These are phyloP conservation scores for Cairina moschata DNA, from an alignment of 2,113 vertebrate genomes.

Conservation along the genomic window DNA sequence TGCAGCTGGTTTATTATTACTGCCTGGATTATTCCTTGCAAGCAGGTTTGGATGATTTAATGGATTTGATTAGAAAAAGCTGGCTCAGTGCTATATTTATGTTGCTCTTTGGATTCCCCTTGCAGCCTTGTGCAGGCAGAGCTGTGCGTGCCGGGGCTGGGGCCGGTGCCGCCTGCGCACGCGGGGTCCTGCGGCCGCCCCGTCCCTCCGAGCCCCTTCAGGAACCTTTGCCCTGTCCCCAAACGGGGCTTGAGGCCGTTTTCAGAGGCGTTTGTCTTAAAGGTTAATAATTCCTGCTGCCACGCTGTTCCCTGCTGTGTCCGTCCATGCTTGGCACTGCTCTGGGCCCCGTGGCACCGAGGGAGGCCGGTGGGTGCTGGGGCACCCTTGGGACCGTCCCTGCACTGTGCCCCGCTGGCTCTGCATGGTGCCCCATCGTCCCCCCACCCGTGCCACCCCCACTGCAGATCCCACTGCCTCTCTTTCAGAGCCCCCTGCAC, in stretches of 20 bases:
- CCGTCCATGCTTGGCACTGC: neutral
- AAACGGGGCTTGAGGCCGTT: fast-evolving
- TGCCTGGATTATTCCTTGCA: slow-evolving; percentile 19
- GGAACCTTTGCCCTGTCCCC: neutral
- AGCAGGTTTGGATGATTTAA: slow-evolving; percentile 42
- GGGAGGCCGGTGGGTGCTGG: fast-evolving
- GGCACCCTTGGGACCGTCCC: neutral
- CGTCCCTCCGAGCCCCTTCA: neutral
- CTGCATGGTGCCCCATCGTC: neutral
- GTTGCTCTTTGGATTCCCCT: neutral
- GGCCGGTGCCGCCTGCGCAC: neutral
- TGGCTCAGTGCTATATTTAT: neutral
- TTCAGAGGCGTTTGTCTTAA: neutral
- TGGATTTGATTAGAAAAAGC: slow-evolving; percentile 22
- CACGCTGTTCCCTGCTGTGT: neutral
- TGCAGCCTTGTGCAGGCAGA: neutral
- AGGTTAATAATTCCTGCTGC: neutral
- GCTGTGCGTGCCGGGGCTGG: neutral
- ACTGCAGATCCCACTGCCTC: fast-evolving
- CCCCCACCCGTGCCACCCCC: fast-evolving
- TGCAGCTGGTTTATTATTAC: slow-evolving; percentile 2
- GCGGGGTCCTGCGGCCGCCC: neutral
- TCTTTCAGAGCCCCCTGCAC: neutral
- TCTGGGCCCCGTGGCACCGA: neutral
- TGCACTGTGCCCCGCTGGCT: neutral